Conservation (phyloP, 2,113 vertebrate genomes). For the Pluvianellus socialis region DNA sequence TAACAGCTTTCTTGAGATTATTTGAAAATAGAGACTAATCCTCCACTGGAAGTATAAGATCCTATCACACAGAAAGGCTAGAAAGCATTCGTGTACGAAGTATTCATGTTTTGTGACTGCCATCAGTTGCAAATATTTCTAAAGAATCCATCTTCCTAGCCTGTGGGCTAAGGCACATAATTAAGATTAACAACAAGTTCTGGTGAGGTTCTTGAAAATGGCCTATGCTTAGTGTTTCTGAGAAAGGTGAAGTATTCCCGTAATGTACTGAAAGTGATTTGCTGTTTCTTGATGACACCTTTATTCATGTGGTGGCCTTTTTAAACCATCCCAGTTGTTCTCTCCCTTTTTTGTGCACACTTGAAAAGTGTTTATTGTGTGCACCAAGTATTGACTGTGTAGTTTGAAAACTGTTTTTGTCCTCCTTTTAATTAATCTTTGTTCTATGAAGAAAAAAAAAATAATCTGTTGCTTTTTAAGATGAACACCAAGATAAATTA, state of each 20-base stretch:
- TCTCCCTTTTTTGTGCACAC: not conserved
- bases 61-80: not conserved
- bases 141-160: not conserved
- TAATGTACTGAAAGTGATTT: conserved; percentile 33
- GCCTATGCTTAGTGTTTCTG: not conserved
- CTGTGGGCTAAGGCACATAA: not conserved
- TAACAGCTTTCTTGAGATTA: not conserved
- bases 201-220: not conserved
- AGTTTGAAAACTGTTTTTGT: not conserved
- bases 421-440: not conserved
- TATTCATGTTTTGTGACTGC: not conserved
- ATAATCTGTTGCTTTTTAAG: not conserved
- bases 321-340: conserved; percentile 30
- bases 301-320: conserved; percentile 15
- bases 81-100: not conserved
- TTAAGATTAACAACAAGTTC: conserved; percentile 37
- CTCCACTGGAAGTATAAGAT: not conserved
- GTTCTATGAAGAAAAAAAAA: not conserved
- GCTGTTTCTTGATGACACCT: conserved; percentile 11
- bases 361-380: not conserved
- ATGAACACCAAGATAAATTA: not conserved
- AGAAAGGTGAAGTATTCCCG: conserved; percentile 26
- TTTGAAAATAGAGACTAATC: not conserved
- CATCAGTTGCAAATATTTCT: not conserved
- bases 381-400: not conserved